Percentiles rank a stretch among this genome's conserved stretches.
phyloP scores from a whole-genome alignment of 64 coral and sea anemone species.

The Pocillopora damicornis region DNA sequence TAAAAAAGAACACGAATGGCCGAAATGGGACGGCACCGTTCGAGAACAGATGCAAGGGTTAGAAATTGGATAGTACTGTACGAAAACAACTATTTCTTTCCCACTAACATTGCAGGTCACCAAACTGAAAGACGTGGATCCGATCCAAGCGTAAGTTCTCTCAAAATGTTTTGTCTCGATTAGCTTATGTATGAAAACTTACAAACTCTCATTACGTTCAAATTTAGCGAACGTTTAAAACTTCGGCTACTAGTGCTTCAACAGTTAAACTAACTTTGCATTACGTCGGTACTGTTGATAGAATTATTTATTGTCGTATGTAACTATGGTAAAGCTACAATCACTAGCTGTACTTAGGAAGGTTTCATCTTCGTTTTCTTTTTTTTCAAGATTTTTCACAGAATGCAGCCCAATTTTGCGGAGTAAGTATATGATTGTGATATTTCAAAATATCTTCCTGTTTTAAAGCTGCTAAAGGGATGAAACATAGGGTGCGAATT shows the following conservation, averaged over 20 bases:
- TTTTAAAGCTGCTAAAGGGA: too few relatives aligned
- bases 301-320: too few relatives aligned
- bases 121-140: not conserved
- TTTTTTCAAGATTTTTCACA: not conserved
- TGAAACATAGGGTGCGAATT: too few relatives aligned
- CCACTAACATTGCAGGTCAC: not conserved
- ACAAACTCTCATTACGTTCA: too few relatives aligned
- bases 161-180: not conserved
- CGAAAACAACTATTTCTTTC: not conserved
- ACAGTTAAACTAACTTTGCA: too few relatives aligned
- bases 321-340: not conserved
- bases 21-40: too few relatives aligned
- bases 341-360: not conserved
- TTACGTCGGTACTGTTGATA: too few relatives aligned
- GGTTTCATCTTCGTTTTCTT: not conserved
- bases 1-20: too few relatives aligned
- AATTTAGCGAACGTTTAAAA: too few relatives aligned
- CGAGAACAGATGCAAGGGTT: too few relatives aligned
- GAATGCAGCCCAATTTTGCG: not conserved
- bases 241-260: too few relatives aligned
- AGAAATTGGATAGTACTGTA: not conserved
- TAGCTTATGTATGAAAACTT: too few relatives aligned
- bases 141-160: constrained; percentile 13
- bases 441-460: not conserved
- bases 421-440: not conserved